Base-by-base conservation (phyloP, 1,140 invertebrate species). In the Battus philenor region DNA sequence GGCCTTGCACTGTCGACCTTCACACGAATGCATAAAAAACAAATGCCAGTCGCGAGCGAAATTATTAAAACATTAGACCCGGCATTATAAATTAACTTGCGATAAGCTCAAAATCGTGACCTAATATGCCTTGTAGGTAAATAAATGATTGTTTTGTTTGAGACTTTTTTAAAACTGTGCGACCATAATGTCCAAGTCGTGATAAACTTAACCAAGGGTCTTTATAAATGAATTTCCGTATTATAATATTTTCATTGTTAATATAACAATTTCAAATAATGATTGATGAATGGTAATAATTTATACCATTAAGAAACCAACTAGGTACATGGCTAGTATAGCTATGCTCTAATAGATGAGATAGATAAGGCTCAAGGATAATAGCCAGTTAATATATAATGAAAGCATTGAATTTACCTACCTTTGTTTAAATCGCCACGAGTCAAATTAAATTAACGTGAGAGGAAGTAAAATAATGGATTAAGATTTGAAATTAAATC, bases 11-110 rank as follows among this genome's bases (percentile, higher is more conserved):
- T 11, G 2, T 10, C 2, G 22, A 39, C 36, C 36, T 39, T 39
- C 11, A 39, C 36, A 22, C 36, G 1, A 39, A 38, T 39, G 36
- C 18, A 39, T 13, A 39, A 39, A 39, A 26, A 39, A 27, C 20
- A 39, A 39, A 39, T 39, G 36, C 26, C 22, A 39, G 36, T 13
- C 20, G 26, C 36, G 26, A 39, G 15, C 13, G 18, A 36, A 12
- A 11, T 26, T 18, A 38, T 39, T 39, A 24, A 26, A 39, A 36
- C 16, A 20, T 11, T 20, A 26, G 18, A 24, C 22, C 3, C n/a
- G 11, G 20, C n/a, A 8, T 8, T 13, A 39, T 24, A 12, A 39
- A 39, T 39, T 39, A 39, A 26, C 22, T 39, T 8, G 22, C 12
- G 12, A 9, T 8, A 15, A 34, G 10, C 6, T 38, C 13, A 8